Conservation (phyloP, 53 echinoderm and acorn worm genomes). For the Mesocentrotus franciscanus region DNA sequence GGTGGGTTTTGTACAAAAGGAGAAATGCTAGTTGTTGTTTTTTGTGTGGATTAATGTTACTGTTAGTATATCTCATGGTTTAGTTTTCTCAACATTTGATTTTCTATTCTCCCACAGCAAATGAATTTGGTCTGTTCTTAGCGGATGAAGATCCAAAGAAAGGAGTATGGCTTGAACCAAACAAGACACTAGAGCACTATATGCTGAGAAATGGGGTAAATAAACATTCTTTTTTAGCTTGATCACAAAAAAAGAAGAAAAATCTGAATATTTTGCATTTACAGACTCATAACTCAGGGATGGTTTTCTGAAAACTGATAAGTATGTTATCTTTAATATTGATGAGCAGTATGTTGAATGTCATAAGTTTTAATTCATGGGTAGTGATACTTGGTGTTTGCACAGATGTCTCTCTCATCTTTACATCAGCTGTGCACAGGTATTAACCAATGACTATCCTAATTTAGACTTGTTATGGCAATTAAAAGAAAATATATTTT, state of each 20-base stretch:
- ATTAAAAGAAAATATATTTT: no score
- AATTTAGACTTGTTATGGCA: no score
- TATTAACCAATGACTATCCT: no score
- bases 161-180: slow-evolving; percentile 93
- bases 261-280: neutral
- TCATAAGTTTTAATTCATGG: no score
- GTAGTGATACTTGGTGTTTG: no score
- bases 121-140: slow-evolving; percentile 91
- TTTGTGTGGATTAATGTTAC: no score
- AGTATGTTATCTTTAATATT: no score
- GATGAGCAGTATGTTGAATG: neutral
- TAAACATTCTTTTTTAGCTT: neutral
- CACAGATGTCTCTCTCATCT: no score
- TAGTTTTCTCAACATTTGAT: neutral
- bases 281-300: neutral
- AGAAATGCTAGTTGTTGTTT: neutral
- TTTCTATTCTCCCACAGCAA: slow-evolving; percentile 66
- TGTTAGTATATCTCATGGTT: neutral
- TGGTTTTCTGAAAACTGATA: no score
- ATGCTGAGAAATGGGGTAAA: slow-evolving; percentile 90
- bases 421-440: no score
- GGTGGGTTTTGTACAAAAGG: neutral
- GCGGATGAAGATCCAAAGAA: slow-evolving; percentile 95
- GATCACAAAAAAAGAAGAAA: neutral
- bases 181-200: slow-evolving; percentile 89